Base-by-base conservation (phyloP, 1,140 invertebrate genomes). In the Heliothis subflexa region DNA sequence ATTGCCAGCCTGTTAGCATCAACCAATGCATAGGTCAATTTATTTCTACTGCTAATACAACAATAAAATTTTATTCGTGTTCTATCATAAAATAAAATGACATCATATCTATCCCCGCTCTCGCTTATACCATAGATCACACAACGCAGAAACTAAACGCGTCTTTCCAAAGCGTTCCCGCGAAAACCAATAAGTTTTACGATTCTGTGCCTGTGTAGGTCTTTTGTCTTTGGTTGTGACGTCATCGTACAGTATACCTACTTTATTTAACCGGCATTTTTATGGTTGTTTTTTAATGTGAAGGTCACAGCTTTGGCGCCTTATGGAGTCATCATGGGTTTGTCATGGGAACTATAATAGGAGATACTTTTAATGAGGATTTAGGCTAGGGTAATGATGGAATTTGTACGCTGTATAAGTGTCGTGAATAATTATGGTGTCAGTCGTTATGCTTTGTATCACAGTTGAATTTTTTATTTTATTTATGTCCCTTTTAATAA, bases 101-200 rank as follows among this genome's bases (percentile, higher is more conserved):
- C 13, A n/a, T 14, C 4, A 52, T 13, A 49, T 55, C 4, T 2
- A 55, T 25, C 49, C 16, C 14, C n/a, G 14, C 14, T 18, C 13
- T 50, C 70, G 66, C 80, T 76, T 78, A 59, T 73, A 11, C 57
- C 78, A 78, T 83, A 28, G 28, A 33, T 28, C 70, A 66, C 57
- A 21, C 73, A 14, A 75, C 81, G 84, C 61, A 73, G 80, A 85
- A 80, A 84, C 78, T 33, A 33, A 33, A 33, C 33, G 33, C 73
- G 40, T 28, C 78, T 76, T 79, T 83, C 85, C 83, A 83, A 25
- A 83, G 83, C 81, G 80, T 86, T 89, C 88, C 82, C 78, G 70
- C 80, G 84, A 91, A 90, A 85, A 74, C 57, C 77, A 78, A 86
- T 90, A 83, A 90, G 78, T 79, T 90, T 89, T 83, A 87, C 82